Percentiles rank a stretch among this genome's conserved stretches.
Conservation (phyloP, 2,113 vertebrate species). For the Sigmodon hispidus region DNA sequence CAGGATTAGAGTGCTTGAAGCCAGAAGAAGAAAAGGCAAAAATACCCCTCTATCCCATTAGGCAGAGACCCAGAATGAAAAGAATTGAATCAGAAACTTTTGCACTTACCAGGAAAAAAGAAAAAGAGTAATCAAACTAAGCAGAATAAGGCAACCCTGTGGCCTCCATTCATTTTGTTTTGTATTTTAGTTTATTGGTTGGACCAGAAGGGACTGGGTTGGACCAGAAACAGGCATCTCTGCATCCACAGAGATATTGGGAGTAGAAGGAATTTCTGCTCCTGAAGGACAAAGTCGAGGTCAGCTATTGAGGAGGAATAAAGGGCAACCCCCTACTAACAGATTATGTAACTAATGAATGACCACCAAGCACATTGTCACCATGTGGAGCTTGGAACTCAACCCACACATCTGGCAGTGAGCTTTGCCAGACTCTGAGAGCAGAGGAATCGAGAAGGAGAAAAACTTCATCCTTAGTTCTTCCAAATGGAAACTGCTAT, state of each 20-base stretch:
- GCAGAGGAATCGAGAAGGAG: accelerated
- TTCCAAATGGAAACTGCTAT: not conserved
- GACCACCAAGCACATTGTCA: not conserved
- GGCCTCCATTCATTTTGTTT: not conserved
- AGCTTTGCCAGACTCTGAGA: not conserved
- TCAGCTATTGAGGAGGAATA: not conserved
- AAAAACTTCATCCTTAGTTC: not conserved
- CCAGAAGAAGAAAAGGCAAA: not conserved
- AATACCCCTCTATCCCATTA: not conserved
- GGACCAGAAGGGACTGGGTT: not conserved
- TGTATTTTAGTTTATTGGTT: not conserved
- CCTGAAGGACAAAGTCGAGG: not conserved
- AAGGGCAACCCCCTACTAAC: not conserved
- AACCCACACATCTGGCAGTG: no score
- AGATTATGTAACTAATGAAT: not conserved
- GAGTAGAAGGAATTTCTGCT: no score
- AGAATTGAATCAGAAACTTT: not conserved
- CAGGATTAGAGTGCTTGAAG: not conserved
- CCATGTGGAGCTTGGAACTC: accelerated
- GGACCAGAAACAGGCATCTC: not conserved
- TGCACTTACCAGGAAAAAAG: not conserved
- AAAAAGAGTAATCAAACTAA: not conserved
- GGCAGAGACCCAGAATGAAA: not conserved
- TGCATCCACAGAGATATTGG: not conserved
- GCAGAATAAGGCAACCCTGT: not conserved